Base-by-base conservation (phyloP, 1,140 invertebrate genomes). In the Druon quercuslanigerum region DNA sequence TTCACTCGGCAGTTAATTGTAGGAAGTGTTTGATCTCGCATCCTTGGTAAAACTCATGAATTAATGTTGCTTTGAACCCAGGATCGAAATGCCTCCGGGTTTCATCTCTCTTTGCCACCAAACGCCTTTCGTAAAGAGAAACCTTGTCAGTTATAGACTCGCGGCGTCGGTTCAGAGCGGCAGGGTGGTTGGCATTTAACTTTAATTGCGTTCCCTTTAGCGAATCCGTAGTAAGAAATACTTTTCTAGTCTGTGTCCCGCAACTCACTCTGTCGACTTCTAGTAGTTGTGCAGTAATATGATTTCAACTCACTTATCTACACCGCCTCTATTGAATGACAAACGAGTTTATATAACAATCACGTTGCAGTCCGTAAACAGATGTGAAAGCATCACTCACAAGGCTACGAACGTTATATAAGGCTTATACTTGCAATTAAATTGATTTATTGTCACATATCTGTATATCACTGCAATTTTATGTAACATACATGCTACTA, bases 131-230 rank as follows among this genome's bases (percentile, higher is more conserved):
- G 76, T 71, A 72, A 84, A 82, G 82, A 72, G 86, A 88, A 89
- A 85, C 86, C 86, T 82, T 81, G 73, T 72, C 80, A 82, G 84
- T 89, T 87, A 87, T 86, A 84, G 84, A 87, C 87, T 84, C 79
- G 82, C 86, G 84, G 74, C 73, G 77, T 82, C 77, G 73, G 77
- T 80, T 83, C 84, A 86, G 83, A 81, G 78, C 74, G 82, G 79
- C 56, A 80, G 78, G 46, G 50, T 72, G 79, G 71, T 73, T 75
- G 82, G 74, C 86, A 83, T 88, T 90, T 89, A 89, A 89, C 84
- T 90, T 89, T 89, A 88, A 89, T 89, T 90, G 88, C 86, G 82
- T 83, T 83, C 83, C 83, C 80, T 77, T 85, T 76, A 57, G 77
- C 71, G 87, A 88, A 88, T 80, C 86, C 87, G 78, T 88, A 88